These are phyloP conservation scores for Plecotus auritus DNA, from an alignment of 2,113 vertebrate genomes.

Conservation along the genomic window DNA sequence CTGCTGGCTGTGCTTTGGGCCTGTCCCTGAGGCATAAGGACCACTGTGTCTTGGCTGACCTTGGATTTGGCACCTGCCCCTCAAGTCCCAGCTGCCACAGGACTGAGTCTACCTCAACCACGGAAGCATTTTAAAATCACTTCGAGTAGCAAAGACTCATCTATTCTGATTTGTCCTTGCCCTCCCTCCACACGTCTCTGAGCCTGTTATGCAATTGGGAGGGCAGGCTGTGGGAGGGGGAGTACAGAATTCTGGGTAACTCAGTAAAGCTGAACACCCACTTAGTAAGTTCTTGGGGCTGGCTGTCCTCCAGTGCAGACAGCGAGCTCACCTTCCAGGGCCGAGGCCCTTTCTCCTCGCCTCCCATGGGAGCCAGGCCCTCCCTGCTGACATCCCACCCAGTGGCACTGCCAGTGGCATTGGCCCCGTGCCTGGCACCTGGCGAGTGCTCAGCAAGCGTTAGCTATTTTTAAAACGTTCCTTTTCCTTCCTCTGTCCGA, in stretches of 20 bases:
- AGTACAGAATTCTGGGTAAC: constrained; percentile 39
- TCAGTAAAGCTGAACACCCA: constrained; percentile 6
- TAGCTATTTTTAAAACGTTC: constrained; percentile 36
- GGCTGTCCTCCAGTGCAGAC: background rate
- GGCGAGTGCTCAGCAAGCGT: background rate
- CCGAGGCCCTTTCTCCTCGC: background rate
- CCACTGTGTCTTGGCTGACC: background rate
- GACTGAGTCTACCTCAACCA: background rate
- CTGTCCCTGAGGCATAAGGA: background rate
- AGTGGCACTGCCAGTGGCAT: background rate
- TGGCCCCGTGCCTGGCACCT: constrained; percentile 27
- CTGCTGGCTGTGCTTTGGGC: too few relatives aligned
- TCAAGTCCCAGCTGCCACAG: background rate
- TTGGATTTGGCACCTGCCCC: background rate
- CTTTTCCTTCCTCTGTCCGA: background rate
- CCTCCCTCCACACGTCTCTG: background rate
- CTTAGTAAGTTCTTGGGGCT: constrained; percentile 19
- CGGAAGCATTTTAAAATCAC: background rate
- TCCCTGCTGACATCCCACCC: background rate
- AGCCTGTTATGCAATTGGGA: background rate
- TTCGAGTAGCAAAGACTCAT: background rate
- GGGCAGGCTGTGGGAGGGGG: background rate
- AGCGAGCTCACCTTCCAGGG: background rate
- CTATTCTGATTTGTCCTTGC: background rate
- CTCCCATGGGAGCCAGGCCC: background rate